A percentile compares a stretch with the other conserved stretches of the same genome.
phyloP scores from a whole-genome alignment of 2,113 vertebrate species.

The Saiga tatarica region DNA sequence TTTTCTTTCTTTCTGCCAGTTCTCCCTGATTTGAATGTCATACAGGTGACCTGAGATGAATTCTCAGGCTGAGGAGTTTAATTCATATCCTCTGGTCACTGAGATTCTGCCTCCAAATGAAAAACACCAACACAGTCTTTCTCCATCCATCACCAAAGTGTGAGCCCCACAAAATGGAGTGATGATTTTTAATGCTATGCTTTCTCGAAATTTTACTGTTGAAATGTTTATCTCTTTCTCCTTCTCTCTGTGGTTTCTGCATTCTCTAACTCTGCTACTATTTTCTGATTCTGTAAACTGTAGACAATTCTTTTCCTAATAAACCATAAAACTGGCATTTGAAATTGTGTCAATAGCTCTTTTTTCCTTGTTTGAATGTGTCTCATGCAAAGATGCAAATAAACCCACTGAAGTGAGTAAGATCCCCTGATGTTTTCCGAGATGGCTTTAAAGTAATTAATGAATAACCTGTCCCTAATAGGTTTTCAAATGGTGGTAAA shows the following conservation, averaged over 20 bases:
- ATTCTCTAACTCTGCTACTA: not conserved
- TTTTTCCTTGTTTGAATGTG: not conserved
- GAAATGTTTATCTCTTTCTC: not conserved
- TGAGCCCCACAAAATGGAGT: not conserved
- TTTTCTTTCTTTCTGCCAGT: not conserved
- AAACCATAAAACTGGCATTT: not conserved
- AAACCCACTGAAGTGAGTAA: not conserved
- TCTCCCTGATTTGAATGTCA: not conserved
- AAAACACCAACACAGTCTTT: not conserved
- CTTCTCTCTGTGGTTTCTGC: not conserved
- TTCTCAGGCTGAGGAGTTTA: not conserved
- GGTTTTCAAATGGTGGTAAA: not conserved
- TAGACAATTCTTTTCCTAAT: conserved; percentile 17
- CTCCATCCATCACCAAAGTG: not conserved
- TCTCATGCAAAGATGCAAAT: not conserved
- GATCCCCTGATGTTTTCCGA: not conserved
- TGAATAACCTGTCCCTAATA: not conserved
- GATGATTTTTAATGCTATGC: not conserved
- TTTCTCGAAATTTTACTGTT: not conserved
- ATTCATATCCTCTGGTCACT: not conserved
- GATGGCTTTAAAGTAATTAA: not conserved
- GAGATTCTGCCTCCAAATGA: not conserved
- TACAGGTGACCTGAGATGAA: too few relatives aligned
- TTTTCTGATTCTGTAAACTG: not conserved
- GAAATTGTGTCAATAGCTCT: not conserved